Percentiles rank a stretch among this genome's conserved stretches.
phyloP scores from a whole-genome alignment of 2,888 invertebrate genomes.

The Aradus depressus region DNA sequence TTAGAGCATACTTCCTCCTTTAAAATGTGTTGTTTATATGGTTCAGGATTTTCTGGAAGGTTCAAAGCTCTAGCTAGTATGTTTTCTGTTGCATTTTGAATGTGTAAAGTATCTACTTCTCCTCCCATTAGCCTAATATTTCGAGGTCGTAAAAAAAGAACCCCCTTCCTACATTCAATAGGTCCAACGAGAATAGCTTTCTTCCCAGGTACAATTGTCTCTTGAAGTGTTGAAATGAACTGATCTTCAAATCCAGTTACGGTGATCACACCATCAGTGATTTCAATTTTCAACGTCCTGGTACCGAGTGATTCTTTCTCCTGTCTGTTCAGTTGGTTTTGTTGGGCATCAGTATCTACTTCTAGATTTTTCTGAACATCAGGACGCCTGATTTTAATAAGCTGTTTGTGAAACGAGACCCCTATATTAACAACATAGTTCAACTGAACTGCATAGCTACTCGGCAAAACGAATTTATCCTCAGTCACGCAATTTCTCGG shows the following conservation, averaged over 20 bases:
- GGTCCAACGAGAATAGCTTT: conserved; percentile 37
- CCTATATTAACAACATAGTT: conserved; percentile 30
- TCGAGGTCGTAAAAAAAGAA: conserved; percentile 38
- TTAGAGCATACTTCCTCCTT: background rate
- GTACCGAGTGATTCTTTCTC: conserved; percentile 24
- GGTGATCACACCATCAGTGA: conserved; percentile 31
- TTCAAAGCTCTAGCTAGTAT: conserved; percentile 34
- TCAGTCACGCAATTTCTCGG: conserved; percentile 24
- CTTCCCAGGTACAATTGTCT: conserved; percentile 31
- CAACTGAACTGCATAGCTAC: conserved; percentile 29
- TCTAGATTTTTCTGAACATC: conserved; percentile 27
- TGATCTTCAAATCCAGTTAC: conserved; percentile 31
- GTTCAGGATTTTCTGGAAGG: conserved; percentile 28
- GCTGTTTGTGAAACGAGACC: conserved; percentile 31
- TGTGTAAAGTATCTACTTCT: conserved; percentile 38
- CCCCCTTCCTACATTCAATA: conserved; percentile 40
- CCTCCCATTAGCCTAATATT: conserved; percentile 41
- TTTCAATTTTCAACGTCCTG: conserved; percentile 30
- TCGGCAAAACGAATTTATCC: conserved; percentile 23
- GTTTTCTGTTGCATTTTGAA: conserved; percentile 35
- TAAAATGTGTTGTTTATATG: conserved; percentile 4
- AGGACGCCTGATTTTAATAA: conserved; percentile 27
- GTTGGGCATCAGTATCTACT: conserved; percentile 20
- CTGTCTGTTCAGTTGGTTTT: conserved; percentile 18
- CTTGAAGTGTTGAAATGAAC: conserved; percentile 28